Base-by-base conservation (phyloP, 2,888 invertebrate genomes). In the Dryococelus australis region DNA sequence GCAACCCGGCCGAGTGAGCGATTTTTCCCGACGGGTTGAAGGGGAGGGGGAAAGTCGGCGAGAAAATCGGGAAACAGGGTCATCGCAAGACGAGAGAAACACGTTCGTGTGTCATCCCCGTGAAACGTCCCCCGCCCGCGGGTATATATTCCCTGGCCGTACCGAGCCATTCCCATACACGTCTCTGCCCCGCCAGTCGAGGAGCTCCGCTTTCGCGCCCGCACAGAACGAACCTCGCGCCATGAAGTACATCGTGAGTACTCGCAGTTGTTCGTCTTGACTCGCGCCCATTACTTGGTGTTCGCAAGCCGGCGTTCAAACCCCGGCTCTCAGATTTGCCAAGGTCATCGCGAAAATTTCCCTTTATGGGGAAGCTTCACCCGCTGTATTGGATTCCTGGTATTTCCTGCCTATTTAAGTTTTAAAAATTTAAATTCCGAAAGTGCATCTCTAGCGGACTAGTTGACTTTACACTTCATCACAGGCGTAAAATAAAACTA, bases 191-290 rank as follows among this genome's bases (percentile, higher is more conserved):
- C 65, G 65, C 24, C 65, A 24, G 20, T 65, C 65, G 24, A n/a
- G 65, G 20, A 20, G 65, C 65, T 65, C 65, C 65, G 65, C 28
- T 83, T 20, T 28, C 27, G 28, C 80, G 6, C 24, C 80, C 26
- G 80, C 80, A 80, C 80, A 27, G 80, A 26, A 1, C 80, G 2
- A 80, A 12, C 80, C 24, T 20, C 83, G 83, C 28, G 24, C 35
- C 83, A 43, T 83, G 83, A 83, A 83, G 35, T 83, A 3, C 35
- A 12, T 65, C 8, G 65, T 65, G 65, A 65, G 65, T 65, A n/a
- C 65, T 13, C 47, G 16, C 35, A 47, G 47, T 47, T 47, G n/a
- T 43, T 43, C 26, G 16, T 88, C 47, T 26, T 87, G 51, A 79
- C 84, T 79, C 83, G 51, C 16, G 10, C 4, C 47, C 10, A 5